Evolutionary conservation across 2,797 vertebrate genomes (phyloP), one percentile per base, ranked within the genome.

Genomic region (Cephalopachus bancanus): DNA sequence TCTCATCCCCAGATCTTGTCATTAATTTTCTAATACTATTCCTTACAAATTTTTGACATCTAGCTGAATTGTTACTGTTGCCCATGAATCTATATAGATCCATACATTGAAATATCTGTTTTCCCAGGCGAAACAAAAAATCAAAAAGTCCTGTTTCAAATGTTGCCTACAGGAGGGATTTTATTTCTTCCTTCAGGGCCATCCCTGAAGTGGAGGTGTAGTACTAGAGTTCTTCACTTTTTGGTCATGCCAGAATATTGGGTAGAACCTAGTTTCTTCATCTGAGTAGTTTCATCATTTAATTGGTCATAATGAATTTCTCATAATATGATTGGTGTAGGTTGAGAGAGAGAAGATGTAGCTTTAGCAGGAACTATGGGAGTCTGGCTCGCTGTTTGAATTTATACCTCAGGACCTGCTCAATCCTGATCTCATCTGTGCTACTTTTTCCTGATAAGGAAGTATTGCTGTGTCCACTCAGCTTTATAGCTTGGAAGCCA

Each of bases 211-310:
- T 53, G 19, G 37, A 15, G 10, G 8, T 55, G 11, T 9, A 26
- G 51, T 19, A 19, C 20, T 37, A 11, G 7, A 65, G 0, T 26
- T n/a, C 51, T 15, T 75, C 53, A 51, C 0, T 26, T 64, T 30
- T 44, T 26, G 60, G 6, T 6, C 5, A 22, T 49, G 17, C 24
- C 65, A 37, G 33, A 17, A 64, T 74, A 49, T 72, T 74, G 4
- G 33, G 20, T 3, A 49, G 69, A 65, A 44, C 11, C 33, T 19
- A 37, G 22, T 71, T 71, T 37, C n/a, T 10, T 62, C 0, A 49
- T 37, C 65, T 91, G 49, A 72, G 49, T 75, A 92, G 51, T 91
- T 80, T 74, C 65, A 79, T 7, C 55, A 72, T 59, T 92, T 71
- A 75, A n/a, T 8, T 22, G 17, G 22, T 57, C 14, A 7, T 9